phyloP scores from a whole-genome alignment of 64 coral and sea anemone genomes.

The Orbicella faveolata region DNA sequence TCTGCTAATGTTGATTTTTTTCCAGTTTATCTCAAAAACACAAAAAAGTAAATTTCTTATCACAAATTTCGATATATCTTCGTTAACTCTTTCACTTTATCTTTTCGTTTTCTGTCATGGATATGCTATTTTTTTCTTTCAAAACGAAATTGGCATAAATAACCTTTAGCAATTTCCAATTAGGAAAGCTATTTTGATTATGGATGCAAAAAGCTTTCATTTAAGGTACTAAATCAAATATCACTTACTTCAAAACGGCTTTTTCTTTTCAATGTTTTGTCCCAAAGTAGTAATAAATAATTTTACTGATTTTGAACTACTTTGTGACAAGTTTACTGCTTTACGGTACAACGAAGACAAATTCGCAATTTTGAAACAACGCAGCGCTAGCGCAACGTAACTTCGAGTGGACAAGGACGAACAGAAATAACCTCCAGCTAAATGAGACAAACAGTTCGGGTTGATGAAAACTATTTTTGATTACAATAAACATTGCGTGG shows the following conservation, averaged over 20 bases:
- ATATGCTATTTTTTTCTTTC: neutral
- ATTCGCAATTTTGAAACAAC: no score
- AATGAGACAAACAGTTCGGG: neutral
- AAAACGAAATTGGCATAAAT: constrained; percentile 7
- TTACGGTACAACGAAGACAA: no score
- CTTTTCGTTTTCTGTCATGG: neutral
- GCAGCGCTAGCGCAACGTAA: no score
- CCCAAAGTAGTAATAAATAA: neutral
- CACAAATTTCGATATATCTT: neutral
- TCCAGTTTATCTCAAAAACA: neutral
- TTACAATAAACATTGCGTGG: neutral
- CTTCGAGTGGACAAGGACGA: no score
- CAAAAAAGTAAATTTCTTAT: neutral
- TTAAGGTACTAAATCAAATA: constrained; percentile 1
- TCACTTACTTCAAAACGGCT: neutral
- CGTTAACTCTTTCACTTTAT: neutral
- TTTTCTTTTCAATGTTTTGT: neutral
- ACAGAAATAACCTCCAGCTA: no score
- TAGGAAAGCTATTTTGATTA: neutral
- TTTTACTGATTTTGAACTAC: no score
- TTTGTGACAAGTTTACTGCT: no score
- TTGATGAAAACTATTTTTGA: neutral
- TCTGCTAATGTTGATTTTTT: neutral
- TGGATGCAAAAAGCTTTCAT: neutral
- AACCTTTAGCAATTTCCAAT: constrained; percentile 27